Evolutionary conservation across 2,888 invertebrate species (phyloP).

Genomic region (Stratiomys singularior): DNA sequence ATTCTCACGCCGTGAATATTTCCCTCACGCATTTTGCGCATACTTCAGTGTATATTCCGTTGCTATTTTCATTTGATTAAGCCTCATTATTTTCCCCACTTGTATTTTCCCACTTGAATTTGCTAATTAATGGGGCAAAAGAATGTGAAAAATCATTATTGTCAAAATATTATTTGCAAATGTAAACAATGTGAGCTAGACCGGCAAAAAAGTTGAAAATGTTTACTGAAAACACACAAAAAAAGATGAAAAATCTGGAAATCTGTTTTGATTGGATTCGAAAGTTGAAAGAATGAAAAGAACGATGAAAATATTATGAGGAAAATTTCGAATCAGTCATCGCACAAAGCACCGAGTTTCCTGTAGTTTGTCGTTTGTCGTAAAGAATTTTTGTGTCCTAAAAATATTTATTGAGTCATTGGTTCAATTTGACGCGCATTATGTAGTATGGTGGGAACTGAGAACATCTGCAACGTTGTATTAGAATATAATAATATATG

Average conservation of each 20-base stretch:
- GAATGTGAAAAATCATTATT: slow-evolving; percentile 4
- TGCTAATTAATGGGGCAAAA: neutral
- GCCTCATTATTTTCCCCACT: neutral
- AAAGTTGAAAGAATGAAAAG: neutral
- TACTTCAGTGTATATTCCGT: neutral
- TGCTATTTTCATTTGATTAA: neutral
- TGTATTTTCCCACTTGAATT: neutral
- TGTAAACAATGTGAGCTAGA: neutral
- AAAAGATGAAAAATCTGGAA: neutral
- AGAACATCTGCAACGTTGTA: too few species aligned
- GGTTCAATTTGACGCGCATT: neutral
- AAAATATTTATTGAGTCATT: slow-evolving; percentile 16
- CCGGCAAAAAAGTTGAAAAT: neutral
- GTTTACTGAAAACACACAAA: neutral
- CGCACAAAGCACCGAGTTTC: neutral
- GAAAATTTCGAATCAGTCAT: neutral
- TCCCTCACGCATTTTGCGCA: neutral
- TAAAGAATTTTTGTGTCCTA: neutral
- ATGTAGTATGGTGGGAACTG: too few species aligned
- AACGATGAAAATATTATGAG: neutral
- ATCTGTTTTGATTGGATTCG: neutral
- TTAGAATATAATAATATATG: neutral
- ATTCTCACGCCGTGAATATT: too few species aligned
- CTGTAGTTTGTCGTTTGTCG: neutral
- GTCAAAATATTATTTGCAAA: slow-evolving; percentile 13